These are phyloP conservation scores for Odobenus rosmarus DNA, from an alignment of 2,113 vertebrate species.

Conservation along the genomic window DNA sequence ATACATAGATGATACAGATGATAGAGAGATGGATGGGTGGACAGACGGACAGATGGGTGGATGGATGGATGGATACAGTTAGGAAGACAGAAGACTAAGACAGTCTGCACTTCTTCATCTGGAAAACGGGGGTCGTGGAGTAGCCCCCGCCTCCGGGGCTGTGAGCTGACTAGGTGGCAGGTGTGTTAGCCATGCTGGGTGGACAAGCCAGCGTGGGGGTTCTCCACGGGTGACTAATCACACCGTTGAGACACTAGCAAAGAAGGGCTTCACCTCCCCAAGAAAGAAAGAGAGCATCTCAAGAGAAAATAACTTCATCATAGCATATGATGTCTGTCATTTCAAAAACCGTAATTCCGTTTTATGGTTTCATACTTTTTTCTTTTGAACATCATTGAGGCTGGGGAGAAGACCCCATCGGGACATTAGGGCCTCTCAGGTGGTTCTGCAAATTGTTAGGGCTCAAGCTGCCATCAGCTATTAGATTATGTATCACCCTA, in stretches of 20 bases:
- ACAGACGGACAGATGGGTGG: too few relatives aligned
- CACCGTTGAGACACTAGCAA: not conserved
- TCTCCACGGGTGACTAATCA: accelerated
- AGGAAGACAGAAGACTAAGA: not conserved
- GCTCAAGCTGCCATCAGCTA: not conserved
- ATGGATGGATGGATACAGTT: not conserved
- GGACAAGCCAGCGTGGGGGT: accelerated
- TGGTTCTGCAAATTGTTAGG: not conserved
- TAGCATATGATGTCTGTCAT: not conserved
- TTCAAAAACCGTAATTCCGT: not conserved
- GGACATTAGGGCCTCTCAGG: not conserved
- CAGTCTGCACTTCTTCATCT: not conserved
- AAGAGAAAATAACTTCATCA: not conserved
- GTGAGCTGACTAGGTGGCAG: accelerated
- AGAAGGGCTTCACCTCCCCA: not conserved
- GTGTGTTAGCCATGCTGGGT: not conserved
- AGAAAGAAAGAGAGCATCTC: not conserved
- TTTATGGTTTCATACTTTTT: not conserved
- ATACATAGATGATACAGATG: not conserved
- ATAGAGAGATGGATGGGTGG: not conserved
- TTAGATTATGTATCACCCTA: not conserved
- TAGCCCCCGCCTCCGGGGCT: accelerated
- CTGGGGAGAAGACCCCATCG: not conserved
- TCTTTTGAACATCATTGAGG: not conserved
- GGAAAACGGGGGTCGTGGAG: not conserved